Base-by-base conservation (phyloP, 92 coral and sea anemone species). In the Actinostola sp. region DNA sequence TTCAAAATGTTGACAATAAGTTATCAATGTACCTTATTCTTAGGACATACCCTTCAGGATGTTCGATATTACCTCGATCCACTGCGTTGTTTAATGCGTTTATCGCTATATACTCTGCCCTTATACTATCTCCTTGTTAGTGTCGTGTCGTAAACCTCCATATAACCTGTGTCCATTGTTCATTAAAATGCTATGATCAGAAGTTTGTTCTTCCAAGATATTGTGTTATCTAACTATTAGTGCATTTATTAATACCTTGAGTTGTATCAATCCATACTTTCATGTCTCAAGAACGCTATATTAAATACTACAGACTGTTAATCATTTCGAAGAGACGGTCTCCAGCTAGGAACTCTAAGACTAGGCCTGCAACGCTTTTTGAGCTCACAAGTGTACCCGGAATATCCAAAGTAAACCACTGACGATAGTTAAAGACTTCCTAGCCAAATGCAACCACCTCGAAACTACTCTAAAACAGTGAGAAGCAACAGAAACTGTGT, bases 161-260 rank as follows among this genome's bases (percentile, higher is more conserved):
- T 59, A 45, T 61, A 32, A 44, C 81, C 81, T 64, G 33, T 63
- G 56, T 53, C 70, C 72, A 63, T 42, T 54, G 70, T 63, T 63
- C 27, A 61, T 61, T 53, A 63, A 75, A 73, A 75, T 17, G 35
- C 33, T 29, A 43, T 30, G 23, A 24, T 75, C 81, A 75, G 81
- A 46, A 63, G 7, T 35, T 48, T 63, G 72, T 32, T 49, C 35
- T 45, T 20, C 17, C 13, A 24, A 41, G 29, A 46, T n/a, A n/a
- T n/a, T n/a, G n/a, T 3, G 53, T 46, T 50, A 20, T n/a, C 58
- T 67, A 4, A 52, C 59, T 4, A 17, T 24, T 8, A 17, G 16
- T 52, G 59, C 45, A 39, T 14, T 39, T 14, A 39, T 7, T n/a
- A 35, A 8, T 24, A 48, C 34, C 53, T 54, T 17, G 1, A 19